These are phyloP conservation scores for Hypanus sabinus DNA, from an alignment of 2,113 vertebrate genomes.

Conservation along the genomic window DNA sequence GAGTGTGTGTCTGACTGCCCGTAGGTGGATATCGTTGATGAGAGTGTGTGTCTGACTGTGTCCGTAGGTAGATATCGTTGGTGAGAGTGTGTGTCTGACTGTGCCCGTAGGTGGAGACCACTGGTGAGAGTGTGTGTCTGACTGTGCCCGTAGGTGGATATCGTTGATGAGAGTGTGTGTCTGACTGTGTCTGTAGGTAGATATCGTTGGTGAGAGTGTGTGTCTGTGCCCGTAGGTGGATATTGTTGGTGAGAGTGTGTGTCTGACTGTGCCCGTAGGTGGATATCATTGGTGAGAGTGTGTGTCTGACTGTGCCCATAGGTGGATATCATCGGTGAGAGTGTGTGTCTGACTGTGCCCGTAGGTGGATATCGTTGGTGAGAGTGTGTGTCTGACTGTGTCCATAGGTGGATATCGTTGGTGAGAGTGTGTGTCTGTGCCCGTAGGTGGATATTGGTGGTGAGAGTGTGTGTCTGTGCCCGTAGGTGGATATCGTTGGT, in stretches of 20 bases:
- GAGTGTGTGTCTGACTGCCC: no score
- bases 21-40: no score
- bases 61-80: slow-evolving; percentile 56
- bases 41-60: no score
- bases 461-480: no score
- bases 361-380: no score
- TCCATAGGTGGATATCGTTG: slow-evolving; percentile 56
- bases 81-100: slow-evolving; percentile 42
- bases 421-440: slow-evolving; percentile 41
- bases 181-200: slow-evolving; percentile 49
- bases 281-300: slow-evolving; percentile 58
- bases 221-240: slow-evolving; percentile 55
- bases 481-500: slow-evolving; percentile 58
- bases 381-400: no score
- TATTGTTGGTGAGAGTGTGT: slow-evolving; percentile 50
- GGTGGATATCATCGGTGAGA: slow-evolving; percentile 60
- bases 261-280: slow-evolving; percentile 47
- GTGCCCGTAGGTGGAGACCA: slow-evolving; percentile 54
- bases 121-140: no score
- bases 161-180: slow-evolving; percentile 48
- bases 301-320: no score
- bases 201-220: no score
- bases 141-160: slow-evolving; percentile 55
- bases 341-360: no score
- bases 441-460: slow-evolving; percentile 58